phyloP scores from a whole-genome alignment of 64 coral and sea anemone species.

The Porites australiensis region DNA sequence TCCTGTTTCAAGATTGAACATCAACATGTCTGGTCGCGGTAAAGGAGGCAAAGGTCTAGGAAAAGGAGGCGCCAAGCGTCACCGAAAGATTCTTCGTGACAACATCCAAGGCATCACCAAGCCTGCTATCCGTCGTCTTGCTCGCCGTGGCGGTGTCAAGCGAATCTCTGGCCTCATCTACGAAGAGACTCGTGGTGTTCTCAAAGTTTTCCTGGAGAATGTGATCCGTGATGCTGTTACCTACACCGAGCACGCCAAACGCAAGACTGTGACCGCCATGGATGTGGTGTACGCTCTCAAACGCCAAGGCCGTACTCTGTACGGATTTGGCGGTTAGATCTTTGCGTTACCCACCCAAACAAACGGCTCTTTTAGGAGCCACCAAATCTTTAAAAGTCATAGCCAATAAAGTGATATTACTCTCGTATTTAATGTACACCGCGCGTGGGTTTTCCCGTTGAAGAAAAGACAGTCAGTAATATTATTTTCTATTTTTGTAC shows the following conservation, averaged over 20 bases:
- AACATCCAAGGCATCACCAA: conserved; percentile 89
- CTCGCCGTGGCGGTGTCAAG: conserved; percentile 84
- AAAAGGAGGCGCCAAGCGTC: conserved; percentile 92
- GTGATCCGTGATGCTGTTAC: conserved; percentile 57
- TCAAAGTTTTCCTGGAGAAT: conserved; percentile 51
- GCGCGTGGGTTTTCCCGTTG: too few species aligned
- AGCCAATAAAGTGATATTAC: too few species aligned
- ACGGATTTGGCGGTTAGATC: conserved; percentile 30
- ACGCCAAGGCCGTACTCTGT: background rate
- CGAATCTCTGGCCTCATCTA: conserved; percentile 85
- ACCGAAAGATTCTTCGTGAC: conserved; percentile 84
- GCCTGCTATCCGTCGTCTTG: conserved; percentile 79
- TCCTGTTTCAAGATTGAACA: too few species aligned
- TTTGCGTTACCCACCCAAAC: too few species aligned
- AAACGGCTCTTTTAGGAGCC: too few species aligned
- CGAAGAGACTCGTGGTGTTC: conserved; percentile 68
- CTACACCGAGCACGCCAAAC: conserved; percentile 59
- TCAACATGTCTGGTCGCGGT: conserved; percentile 67
- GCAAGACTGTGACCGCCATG: conserved; percentile 59
- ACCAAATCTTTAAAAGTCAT: too few species aligned
- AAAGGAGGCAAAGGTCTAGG: conserved; percentile 81
- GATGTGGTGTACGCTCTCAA: background rate
- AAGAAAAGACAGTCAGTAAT: too few species aligned
- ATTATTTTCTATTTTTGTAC: too few species aligned
- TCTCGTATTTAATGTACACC: too few species aligned